Evolutionary conservation across 2,113 vertebrate genomes (phyloP).

Genomic region (Prinia subflava): DNA sequence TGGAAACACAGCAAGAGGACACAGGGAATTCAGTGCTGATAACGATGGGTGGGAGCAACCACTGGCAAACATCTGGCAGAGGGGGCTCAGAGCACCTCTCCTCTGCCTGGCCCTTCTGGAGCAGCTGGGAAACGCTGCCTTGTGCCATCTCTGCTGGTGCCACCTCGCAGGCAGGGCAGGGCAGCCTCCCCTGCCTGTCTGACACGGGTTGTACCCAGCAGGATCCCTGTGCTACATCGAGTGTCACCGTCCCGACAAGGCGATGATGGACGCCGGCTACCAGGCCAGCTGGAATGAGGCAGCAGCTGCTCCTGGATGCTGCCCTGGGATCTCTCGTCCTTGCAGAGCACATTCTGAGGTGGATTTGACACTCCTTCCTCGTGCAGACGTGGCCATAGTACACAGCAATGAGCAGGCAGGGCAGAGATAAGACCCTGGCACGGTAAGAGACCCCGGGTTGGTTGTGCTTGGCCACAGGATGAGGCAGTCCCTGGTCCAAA

Average conservation of each 20-base stretch:
- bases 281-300: constrained; percentile 20
- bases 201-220: not conserved
- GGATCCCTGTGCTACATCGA: not conserved
- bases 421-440: not conserved
- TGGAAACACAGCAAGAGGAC: not conserved
- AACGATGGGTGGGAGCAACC: not conserved
- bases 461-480: not conserved
- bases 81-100: not conserved
- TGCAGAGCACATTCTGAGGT: not conserved
- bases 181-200: constrained; percentile 41
- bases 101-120: constrained; percentile 32
- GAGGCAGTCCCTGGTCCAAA: not conserved
- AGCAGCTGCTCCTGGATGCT: not conserved
- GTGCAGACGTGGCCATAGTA: not conserved
- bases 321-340: constrained; percentile 12
- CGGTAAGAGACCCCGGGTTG: fast-evolving
- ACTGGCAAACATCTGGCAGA: not conserved
- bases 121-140: constrained; percentile 42
- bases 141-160: not conserved
- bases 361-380: not conserved
- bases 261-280: not conserved
- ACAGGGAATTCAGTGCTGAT: not conserved
- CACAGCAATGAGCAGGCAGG: not conserved
- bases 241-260: not conserved
- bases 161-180: constrained; percentile 37